These are phyloP conservation scores for Aleiodes testaceus DNA, from an alignment of 2,888 invertebrate species.

Conservation along the genomic window DNA sequence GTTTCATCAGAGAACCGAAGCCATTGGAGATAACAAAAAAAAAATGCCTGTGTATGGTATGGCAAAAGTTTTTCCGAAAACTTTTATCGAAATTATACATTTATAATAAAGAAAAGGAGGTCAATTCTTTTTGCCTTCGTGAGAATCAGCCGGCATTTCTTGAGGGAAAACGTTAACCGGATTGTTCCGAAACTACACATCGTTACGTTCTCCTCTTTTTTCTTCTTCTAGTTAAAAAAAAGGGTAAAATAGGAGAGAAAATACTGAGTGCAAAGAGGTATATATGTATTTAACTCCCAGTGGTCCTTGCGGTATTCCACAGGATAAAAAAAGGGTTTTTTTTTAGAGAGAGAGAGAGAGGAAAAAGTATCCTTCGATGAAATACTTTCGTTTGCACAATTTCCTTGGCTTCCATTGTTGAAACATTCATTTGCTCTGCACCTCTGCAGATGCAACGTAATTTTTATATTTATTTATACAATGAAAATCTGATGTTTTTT, in stretches of 20 bases:
- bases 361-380: slow-evolving; percentile 17
- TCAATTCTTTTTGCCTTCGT: too few relatives aligned
- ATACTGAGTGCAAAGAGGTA: background rate
- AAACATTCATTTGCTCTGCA: background rate
- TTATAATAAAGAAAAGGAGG: too few relatives aligned
- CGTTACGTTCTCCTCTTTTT: background rate
- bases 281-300: slow-evolving; percentile 22
- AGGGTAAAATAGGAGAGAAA: background rate
- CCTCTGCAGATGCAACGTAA: background rate
- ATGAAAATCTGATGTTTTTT: too few relatives aligned
- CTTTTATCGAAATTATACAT: too few relatives aligned
- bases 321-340: background rate
- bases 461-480: too few relatives aligned
- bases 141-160: too few relatives aligned
- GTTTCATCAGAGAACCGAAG: too few relatives aligned
- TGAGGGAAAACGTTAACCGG: too few relatives aligned
- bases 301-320: slow-evolving; percentile 7
- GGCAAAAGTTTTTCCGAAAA: too few relatives aligned
- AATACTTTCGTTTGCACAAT: slow-evolving; percentile 12
- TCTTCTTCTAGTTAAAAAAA: background rate
- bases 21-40: too few relatives aligned
- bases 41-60: too few relatives aligned
- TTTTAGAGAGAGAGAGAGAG: background rate
- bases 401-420: background rate
- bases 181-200: too few relatives aligned